Percentiles rank a stretch among this genome's conserved stretches.
phyloP scores from a whole-genome alignment of 2,888 invertebrate species.

The Malacosoma neustria region DNA sequence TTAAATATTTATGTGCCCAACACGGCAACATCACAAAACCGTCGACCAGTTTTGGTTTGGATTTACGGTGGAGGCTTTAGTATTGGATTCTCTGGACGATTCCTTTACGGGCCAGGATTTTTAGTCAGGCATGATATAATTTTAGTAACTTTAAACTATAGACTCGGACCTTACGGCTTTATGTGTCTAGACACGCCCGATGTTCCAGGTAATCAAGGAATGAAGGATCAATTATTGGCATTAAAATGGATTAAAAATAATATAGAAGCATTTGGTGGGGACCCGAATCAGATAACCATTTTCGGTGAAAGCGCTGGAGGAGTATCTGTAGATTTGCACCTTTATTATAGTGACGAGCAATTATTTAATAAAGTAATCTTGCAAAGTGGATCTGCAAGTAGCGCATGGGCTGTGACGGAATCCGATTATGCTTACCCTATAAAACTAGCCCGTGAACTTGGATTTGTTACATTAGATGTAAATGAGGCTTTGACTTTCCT shows the following conservation, averaged over 20 bases:
- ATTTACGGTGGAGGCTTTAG: conserved; percentile 35
- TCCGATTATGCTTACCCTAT: conserved; percentile 23
- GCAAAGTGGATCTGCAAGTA: conserved; percentile 32
- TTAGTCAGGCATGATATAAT: conserved; percentile 37
- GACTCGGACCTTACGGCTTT: conserved; percentile 45
- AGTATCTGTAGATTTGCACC: conserved; percentile 30
- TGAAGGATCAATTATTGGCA: conserved; percentile 42
- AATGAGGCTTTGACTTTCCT: conserved; percentile 32
- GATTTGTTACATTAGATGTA: conserved; percentile 21
- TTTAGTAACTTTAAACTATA: conserved; percentile 41
- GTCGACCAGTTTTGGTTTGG: conserved; percentile 37
- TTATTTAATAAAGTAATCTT: conserved; percentile 35
- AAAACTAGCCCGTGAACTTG: conserved; percentile 28
- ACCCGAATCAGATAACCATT: conserved; percentile 34
- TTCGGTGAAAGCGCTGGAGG: conserved; percentile 44
- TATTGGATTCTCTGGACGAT: conserved; percentile 25
- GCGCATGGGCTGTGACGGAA: conserved; percentile 17
- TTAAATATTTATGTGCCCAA: conserved; percentile 40
- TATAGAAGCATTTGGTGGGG: conserved; percentile 43
- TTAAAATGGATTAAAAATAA: conserved; percentile 42
- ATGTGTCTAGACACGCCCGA: conserved; percentile 36
- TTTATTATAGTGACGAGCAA: conserved; percentile 28
- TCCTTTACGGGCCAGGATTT: conserved; percentile 29
- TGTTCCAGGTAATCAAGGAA: conserved; percentile 43
- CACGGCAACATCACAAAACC: conserved; percentile 23